Conservation (phyloP, 2,888 invertebrate genomes). For the Megastigmus dorsalis region DNA sequence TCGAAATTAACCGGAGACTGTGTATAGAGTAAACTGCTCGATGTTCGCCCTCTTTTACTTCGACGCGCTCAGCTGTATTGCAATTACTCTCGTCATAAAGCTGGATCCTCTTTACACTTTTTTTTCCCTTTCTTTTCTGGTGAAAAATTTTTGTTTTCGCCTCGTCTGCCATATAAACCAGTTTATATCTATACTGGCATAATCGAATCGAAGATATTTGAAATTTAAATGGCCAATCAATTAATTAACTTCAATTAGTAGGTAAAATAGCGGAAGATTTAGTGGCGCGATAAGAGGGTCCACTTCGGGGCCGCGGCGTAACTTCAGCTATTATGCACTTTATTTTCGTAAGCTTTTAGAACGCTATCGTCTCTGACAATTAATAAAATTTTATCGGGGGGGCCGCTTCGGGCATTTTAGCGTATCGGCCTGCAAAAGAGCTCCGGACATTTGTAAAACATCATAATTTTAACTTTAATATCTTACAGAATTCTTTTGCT, state of each 20-base stretch:
- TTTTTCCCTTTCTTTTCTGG: not conserved
- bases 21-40: not conserved
- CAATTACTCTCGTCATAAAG: constrained; percentile 5
- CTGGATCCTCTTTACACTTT: not conserved
- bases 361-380: constrained; percentile 22
- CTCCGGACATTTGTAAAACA: constrained; percentile 24
- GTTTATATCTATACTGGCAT: constrained; percentile 11
- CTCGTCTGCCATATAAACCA: constrained; percentile 6
- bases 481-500: not conserved
- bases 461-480: constrained; percentile 32
- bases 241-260: constrained; percentile 48
- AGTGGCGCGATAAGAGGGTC: constrained; percentile 9
- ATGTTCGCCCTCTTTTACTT: constrained; percentile 1
- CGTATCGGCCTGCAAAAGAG: not conserved
- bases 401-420: not conserved
- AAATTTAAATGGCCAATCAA: constrained; percentile 39
- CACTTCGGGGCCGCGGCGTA: not conserved
- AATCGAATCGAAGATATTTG: constrained; percentile 17
- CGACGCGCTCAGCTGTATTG: not conserved
- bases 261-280: constrained; percentile 38
- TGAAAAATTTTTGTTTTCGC: not conserved
- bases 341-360: constrained; percentile 34
- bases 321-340: constrained; percentile 22
- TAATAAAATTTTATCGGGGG: not conserved
- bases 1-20: constrained; percentile 19